phyloP scores from a whole-genome alignment of 2,113 vertebrate species.

The Bubalus kerabau region DNA sequence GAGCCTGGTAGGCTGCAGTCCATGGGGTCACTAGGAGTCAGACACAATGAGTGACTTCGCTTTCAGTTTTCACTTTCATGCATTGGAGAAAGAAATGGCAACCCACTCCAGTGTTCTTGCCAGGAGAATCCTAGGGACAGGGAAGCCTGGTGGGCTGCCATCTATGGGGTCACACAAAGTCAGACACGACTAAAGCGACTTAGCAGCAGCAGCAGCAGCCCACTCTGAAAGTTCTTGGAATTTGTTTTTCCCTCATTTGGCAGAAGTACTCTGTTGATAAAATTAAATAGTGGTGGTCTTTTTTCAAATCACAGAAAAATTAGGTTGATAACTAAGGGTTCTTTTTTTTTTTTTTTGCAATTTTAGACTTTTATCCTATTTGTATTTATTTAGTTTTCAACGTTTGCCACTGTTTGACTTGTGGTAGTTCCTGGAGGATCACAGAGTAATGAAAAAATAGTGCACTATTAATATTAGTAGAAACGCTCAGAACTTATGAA shows the following conservation, averaged over 20 bases:
- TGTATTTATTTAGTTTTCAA: background rate
- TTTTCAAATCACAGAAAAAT: background rate
- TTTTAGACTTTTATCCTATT: background rate
- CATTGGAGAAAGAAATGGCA: too few species aligned
- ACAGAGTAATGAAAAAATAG: background rate
- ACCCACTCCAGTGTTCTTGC: too few species aligned
- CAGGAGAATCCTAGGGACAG: too few species aligned
- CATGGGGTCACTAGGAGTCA: too few species aligned
- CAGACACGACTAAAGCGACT: too few species aligned
- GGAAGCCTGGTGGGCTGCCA: too few species aligned
- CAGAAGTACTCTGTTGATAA: background rate
- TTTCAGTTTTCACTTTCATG: too few species aligned
- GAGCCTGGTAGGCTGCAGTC: too few species aligned
- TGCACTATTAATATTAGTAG: background rate
- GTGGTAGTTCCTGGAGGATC: background rate
- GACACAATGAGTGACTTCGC: too few species aligned
- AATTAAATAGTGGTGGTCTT: background rate
- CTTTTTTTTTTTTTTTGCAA: background rate
- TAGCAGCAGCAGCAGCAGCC: too few species aligned
- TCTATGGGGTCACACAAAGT: too few species aligned
- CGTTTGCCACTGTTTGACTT: background rate
- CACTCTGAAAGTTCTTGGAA: background rate
- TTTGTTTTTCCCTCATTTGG: background rate
- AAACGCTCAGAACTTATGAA: background rate
- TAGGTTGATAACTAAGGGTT: background rate